Evolutionary conservation across 2,888 invertebrate genomes (phyloP), one percentile per base, ranked within the genome.

Genomic region (Ethmia dodecea): DNA sequence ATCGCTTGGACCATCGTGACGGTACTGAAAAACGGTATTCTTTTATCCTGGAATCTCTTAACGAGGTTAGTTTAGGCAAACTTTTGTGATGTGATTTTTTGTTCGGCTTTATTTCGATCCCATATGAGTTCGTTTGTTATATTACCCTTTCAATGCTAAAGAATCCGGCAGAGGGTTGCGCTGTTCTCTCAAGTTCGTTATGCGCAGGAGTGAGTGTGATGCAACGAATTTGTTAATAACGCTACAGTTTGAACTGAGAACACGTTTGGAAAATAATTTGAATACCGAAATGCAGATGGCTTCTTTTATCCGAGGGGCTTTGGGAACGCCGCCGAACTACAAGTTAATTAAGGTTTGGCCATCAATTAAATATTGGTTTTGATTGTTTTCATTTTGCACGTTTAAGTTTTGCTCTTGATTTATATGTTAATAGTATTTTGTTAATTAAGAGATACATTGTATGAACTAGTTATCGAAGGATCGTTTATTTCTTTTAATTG

Each of bases 1-100:
- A 78, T 72, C 80, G 65, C 65, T 68, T 61, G 73, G 80, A 72
- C 81, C 75, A 76, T 77, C 84, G 75, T 80, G 74, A 78, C 71
- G 73, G 75, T 81, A 86, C 86, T 86, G 80, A 86, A 83, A 83
- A 83, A 80, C 79, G 74, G 77, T 79, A 79, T 78, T 81, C 78
- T 69, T 81, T 84, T 83, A 83, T 81, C 81, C 81, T 79, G 75
- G 76, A 77, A 86, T 86, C 83, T 84, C 67, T 73, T 83, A 86
- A 86, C 81, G 80, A 86, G 78, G 78, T 83, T 81, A 84, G 86
- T 78, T 81, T 84, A 86, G 81, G 79, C 84, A 80, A 84, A 86
- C 81, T 81, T 81, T 83, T 80, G 83, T 84, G 76, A 80, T 75
- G 77, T 77, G 70, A 64, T 79, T 77, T 76, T 79, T 78, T 75